Base-by-base conservation (phyloP, 2,797 vertebrate genomes). In the Parauchenoglanis punctatus region DNA sequence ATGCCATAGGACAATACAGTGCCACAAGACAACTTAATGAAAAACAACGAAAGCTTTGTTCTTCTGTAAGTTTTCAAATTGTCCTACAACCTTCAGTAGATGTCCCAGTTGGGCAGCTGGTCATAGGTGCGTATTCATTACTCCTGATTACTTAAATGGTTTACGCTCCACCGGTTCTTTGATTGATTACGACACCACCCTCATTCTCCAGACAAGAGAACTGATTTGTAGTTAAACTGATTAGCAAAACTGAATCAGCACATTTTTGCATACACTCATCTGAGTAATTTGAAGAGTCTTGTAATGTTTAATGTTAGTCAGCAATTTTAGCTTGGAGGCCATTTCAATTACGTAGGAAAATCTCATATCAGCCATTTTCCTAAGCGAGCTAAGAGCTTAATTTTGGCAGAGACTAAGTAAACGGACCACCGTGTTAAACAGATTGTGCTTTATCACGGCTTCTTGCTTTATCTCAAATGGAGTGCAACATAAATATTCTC, bases 81-180 rank as follows among this genome's bases (percentile, higher is more conserved):
- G 61, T n/a, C 0, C 12, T 28, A 7, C 81, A 88, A 67, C 73
- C 49, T 35, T 44, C 72, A 12, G 31, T 15, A 83, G 68, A 44
- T 68, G 59, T 28, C 28, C 46, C 31, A 31, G 46, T 13, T 67
- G 73, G 65, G 8, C 84, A 85, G 28, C 58, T 85, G 84, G 73
- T 54, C 73, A 23, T 25, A 20, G 46, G 12, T 35, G 44, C 44
- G 20, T 61, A 76, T n/a, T 85, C 28, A 54, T 63, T 65, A 63
- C 20, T 35, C 73, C 72, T 86, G 83, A 85, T 77, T 85, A 86
- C 59, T 65, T 88, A 81, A 91, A 83, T 88, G 86, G 80, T 87
- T 91, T 89, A 84, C 25, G 76, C 52, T 49, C 20, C 75, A 31
- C 40, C 56, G 88, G 75, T 76, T 86, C 63, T 72, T 28, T 44